phyloP scores from a whole-genome alignment of 2,888 invertebrate species.

The Smittia sp. region DNA sequence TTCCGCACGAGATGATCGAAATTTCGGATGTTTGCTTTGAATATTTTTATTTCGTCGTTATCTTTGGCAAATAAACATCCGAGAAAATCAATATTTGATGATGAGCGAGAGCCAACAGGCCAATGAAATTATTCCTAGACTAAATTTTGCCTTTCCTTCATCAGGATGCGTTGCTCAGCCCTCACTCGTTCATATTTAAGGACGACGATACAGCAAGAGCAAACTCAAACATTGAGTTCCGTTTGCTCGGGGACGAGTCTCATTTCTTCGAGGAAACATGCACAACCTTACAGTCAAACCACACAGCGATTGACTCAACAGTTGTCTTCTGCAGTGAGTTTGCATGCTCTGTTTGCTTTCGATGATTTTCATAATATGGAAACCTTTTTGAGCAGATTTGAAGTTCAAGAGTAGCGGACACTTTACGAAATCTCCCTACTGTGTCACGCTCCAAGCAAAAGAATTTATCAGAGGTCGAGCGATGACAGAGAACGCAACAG shows the following conservation, averaged over 20 bases:
- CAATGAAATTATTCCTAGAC: neutral
- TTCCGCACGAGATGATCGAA: too few relatives aligned
- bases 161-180: neutral
- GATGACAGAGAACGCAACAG: slow-evolving; percentile 10
- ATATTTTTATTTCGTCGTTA: too few relatives aligned
- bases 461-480: slow-evolving; percentile 47
- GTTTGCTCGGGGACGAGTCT: slow-evolving; percentile 7
- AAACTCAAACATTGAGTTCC: slow-evolving; percentile 23
- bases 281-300: slow-evolving; percentile 50
- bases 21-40: too few relatives aligned
- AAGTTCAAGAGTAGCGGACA: slow-evolving; percentile 20
- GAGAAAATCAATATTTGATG: slow-evolving; percentile 12
- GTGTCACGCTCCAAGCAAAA: slow-evolving; percentile 56
- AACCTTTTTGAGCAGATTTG: neutral
- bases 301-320: slow-evolving; percentile 48
- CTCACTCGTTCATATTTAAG: slow-evolving; percentile 17
- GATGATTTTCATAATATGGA: neutral
- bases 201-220: slow-evolving; percentile 24
- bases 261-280: slow-evolving; percentile 45
- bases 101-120: neutral
- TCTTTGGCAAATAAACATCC: too few relatives aligned
- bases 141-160: neutral
- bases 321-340: slow-evolving; percentile 52
- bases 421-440: slow-evolving; percentile 54
- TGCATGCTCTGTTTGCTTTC: neutral